Base-by-base conservation (phyloP, 2,113 vertebrate genomes). In the Corythaeola cristata region DNA sequence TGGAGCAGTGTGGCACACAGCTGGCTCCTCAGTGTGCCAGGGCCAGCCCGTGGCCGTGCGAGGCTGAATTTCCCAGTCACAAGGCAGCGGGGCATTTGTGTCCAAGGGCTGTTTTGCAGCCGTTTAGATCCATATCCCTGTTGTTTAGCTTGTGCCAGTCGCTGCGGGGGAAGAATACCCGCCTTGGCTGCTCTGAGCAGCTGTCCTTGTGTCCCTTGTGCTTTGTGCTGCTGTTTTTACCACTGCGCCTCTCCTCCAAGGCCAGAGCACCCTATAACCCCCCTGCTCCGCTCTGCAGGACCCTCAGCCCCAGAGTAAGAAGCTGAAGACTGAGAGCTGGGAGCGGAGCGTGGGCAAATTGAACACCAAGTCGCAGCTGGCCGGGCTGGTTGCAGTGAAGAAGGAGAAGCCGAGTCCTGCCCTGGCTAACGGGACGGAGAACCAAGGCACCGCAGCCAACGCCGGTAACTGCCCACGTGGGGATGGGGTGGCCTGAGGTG, bases 271-370 rank as follows among this genome's bases (percentile, higher is more conserved):
- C 58, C 69, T 87, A 28, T 87, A 28, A 88, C 9, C 11, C 21
- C 73, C 13, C 4, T 2, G 4, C 37, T 96, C 19, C 56, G 6
- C 69, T 39, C 88, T 20, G 0, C 87, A 98, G 98, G 94, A 92
- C 3, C 30, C 85, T 6, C 84, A 92, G 84, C 92, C 91, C 88
- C 96, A 77, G 56, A 92, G 90, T 44, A 98, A 99, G 97, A 99
- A 91, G 89, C 96, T 76, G n/a, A 99, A 98, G 82, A 82, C 58
- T 1, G 98, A 99, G 95, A 98, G 96, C 88, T 99, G 98, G 98
- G 99, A 98, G 90, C 96, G 93, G 30, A 99, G 99, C 4, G 98
- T 99, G 6, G 98, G 99, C 30, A 98, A 96, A 5, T 76, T 99
- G 49, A 97, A 97, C 6, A 89, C 90, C 49, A 97, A 75, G 35